Percentiles rank a stretch among this genome's conserved stretches.
Evolutionary conservation across 1,140 invertebrate species (phyloP).

Genomic region (Drosophila subpulchrella): DNA sequence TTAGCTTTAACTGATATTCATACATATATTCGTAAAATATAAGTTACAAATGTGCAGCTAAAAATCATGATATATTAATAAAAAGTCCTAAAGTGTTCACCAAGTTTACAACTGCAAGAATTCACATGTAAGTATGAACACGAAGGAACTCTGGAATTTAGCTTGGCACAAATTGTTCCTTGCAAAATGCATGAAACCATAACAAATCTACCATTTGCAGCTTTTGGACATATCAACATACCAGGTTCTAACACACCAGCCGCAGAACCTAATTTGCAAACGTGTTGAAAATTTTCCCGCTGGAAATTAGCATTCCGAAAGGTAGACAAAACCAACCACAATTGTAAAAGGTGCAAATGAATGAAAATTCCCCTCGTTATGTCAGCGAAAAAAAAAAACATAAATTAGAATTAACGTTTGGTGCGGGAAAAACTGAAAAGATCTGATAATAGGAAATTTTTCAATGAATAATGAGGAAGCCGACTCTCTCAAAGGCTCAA

Average conservation of each 20-base stretch:
- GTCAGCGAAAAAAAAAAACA: conserved; percentile 38
- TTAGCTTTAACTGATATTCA: not conserved
- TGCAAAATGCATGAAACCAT: conserved; percentile 27
- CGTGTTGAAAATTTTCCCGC: conserved; percentile 45
- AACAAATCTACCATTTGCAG: conserved; percentile 44
- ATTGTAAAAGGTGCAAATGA: conserved; percentile 15
- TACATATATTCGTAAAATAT: not conserved
- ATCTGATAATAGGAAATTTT: conserved; percentile 51
- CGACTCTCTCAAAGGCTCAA: not conserved
- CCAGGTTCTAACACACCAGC: not conserved
- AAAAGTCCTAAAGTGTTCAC: too few species aligned
- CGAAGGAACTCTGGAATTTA: not conserved
- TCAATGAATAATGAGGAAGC: conserved; percentile 33
- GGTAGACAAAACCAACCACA: not conserved
- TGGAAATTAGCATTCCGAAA: conserved; percentile 44
- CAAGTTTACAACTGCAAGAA: not conserved
- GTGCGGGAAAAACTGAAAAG: not conserved
- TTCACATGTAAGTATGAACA: not conserved
- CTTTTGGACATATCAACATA: conserved; percentile 38
- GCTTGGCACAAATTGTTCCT: not conserved
- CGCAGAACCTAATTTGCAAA: conserved; percentile 45
- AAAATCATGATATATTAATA: not conserved
- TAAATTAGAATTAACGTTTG: conserved; percentile 40
- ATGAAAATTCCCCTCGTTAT: conserved; percentile 40
- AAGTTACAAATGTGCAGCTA: not conserved